These are phyloP conservation scores for Ophioninae sp. DNA, from an alignment of 2,888 invertebrate genomes.

Conservation along the genomic window DNA sequence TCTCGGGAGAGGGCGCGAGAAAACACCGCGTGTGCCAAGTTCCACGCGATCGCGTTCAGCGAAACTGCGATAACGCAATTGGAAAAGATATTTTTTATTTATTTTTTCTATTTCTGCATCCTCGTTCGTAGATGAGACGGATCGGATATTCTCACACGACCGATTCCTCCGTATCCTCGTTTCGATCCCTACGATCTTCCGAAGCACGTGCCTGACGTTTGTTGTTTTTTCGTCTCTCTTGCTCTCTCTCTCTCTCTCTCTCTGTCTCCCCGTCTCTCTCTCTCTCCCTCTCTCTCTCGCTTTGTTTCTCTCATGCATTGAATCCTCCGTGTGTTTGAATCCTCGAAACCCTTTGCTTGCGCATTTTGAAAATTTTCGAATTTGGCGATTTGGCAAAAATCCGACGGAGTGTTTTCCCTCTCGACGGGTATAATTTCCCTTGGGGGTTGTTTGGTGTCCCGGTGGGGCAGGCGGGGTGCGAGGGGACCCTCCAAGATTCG, in stretches of 20 bases:
- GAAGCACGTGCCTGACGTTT: slow-evolving; percentile 45
- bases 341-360: not conserved
- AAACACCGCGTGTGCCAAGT: slow-evolving; percentile 23
- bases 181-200: not conserved
- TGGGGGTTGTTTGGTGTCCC: slow-evolving; percentile 6
- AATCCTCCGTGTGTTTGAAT: slow-evolving; percentile 33
- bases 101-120: not conserved
- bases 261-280: no score
- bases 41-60: slow-evolving; percentile 9
- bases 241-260: not conserved
- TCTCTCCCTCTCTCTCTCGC: not conserved
- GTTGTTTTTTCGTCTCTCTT: slow-evolving; percentile 6
- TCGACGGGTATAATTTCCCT: not conserved
- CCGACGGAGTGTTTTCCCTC: not conserved
- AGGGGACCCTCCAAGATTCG: slow-evolving; percentile 20
- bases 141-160: slow-evolving; percentile 2
- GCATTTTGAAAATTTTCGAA: not conserved
- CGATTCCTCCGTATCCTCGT: slow-evolving; percentile 14
- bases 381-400: slow-evolving; percentile 11
- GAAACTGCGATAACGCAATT: not conserved
- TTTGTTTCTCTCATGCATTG: slow-evolving; percentile 17
- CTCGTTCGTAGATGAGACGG: not conserved
- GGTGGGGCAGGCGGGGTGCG: not conserved
- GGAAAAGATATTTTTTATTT: not conserved
- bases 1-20: not conserved